Evolutionary conservation across 2,113 vertebrate genomes (phyloP).

Genomic region (Cariama cristata): DNA sequence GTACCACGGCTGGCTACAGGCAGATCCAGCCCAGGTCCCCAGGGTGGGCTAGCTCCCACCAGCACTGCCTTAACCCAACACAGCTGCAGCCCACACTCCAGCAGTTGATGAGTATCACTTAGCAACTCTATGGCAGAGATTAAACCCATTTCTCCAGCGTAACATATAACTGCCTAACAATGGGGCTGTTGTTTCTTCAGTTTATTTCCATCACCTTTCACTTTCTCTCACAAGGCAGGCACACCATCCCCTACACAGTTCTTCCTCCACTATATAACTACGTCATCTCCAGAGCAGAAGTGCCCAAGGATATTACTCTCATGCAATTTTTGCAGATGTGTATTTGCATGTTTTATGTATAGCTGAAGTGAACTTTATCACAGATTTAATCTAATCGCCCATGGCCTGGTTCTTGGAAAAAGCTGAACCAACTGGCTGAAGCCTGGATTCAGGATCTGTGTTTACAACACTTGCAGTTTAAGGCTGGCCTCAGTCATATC

Average conservation of each 20-base stretch:
- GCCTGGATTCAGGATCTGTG: background rate
- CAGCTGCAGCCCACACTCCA: background rate
- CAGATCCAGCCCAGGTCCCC: background rate
- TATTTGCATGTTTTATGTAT: background rate
- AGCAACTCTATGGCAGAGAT: background rate
- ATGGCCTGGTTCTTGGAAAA: background rate
- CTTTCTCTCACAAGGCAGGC: background rate
- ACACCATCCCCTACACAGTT: background rate
- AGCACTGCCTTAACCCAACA: background rate
- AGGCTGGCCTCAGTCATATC: background rate
- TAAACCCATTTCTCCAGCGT: background rate
- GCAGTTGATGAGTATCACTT: background rate
- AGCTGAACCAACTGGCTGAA: background rate
- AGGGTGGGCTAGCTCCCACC: background rate
- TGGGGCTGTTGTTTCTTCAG: background rate
- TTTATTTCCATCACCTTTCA: background rate
- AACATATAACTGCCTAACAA: background rate
- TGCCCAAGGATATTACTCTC: background rate
- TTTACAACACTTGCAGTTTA: background rate
- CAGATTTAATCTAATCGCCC: background rate
- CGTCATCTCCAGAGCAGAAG: background rate
- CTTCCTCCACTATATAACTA: background rate
- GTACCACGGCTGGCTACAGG: background rate
- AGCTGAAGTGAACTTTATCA: background rate
- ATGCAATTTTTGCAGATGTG: background rate